A percentile compares a stretch with the other conserved stretches of the same genome.
These are phyloP conservation scores for Vulpes ferrilata DNA, from an alignment of 2,113 vertebrate species.

Conservation along the genomic window DNA sequence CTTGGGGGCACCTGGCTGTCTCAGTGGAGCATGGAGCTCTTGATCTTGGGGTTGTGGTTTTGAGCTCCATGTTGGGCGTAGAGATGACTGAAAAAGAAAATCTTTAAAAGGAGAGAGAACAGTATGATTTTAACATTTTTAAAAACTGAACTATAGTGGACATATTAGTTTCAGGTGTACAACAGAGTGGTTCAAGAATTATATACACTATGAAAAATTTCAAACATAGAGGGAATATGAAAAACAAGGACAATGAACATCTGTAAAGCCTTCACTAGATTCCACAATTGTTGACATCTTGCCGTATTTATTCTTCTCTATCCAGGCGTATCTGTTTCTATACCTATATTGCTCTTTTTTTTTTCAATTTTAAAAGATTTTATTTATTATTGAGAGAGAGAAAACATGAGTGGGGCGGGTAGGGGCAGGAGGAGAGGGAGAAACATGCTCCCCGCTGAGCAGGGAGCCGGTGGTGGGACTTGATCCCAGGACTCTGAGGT, in stretches of 20 bases:
- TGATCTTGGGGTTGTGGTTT: no score
- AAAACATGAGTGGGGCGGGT: background rate
- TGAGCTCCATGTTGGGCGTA: no score
- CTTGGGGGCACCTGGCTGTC: no score
- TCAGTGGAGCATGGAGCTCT: no score
- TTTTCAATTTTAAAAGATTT: no score
- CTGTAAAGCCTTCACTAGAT: background rate
- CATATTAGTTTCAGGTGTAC: background rate
- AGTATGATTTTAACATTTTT: background rate
- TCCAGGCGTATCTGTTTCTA: background rate
- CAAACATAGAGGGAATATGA: background rate
- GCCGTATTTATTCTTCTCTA: background rate
- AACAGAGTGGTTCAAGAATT: background rate
- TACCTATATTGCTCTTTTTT: background rate
- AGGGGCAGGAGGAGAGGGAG: background rate
- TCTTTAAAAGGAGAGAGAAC: background rate
- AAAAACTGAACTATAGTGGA: background rate
- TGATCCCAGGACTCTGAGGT: background rate
- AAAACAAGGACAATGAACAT: background rate
- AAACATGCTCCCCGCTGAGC: background rate
- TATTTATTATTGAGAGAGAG: background rate
- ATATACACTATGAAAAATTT: background rate
- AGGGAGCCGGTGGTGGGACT: background rate
- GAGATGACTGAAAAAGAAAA: no score
- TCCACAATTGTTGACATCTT: background rate